Evolutionary conservation across 2,113 vertebrate genomes (phyloP).

Genomic region (Podarcis raffonei): DNA sequence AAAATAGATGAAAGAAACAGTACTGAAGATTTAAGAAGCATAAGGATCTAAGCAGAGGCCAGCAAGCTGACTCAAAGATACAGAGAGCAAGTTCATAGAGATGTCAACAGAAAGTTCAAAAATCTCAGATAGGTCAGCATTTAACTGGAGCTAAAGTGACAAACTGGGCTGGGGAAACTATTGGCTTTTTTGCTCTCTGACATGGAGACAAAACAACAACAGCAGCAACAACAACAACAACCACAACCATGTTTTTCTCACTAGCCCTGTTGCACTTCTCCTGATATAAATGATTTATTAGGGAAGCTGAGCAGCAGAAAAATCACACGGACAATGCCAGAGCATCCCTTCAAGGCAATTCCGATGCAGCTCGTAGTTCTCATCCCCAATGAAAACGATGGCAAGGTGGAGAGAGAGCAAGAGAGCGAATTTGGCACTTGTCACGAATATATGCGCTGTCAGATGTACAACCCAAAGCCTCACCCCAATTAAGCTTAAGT

Average conservation of each 20-base stretch:
- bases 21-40: slow-evolving; percentile 37
- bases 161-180: slow-evolving; percentile 1
- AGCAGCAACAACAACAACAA: not conserved
- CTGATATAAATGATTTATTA: slow-evolving; percentile 30
- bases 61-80: slow-evolving; percentile 47
- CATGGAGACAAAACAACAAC: not conserved
- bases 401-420: not conserved
- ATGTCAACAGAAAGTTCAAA: slow-evolving; percentile 22
- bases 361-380: not conserved
- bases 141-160: slow-evolving; percentile 40
- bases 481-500: slow-evolving; percentile 10
- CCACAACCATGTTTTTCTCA: not conserved
- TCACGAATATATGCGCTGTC: not conserved
- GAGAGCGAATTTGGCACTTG: not conserved
- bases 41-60: slow-evolving; percentile 34
- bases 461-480: not conserved
- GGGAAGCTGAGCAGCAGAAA: slow-evolving; percentile 6
- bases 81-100: slow-evolving; percentile 47
- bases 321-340: not conserved
- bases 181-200: not conserved
- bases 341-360: not conserved
- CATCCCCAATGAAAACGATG: not conserved
- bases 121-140: slow-evolving; percentile 55
- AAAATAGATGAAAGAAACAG: slow-evolving; percentile 21
- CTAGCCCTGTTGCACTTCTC: slow-evolving; percentile 9